These are phyloP conservation scores for Biston betularia DNA, from an alignment of 2,888 invertebrate species.

Conservation along the genomic window DNA sequence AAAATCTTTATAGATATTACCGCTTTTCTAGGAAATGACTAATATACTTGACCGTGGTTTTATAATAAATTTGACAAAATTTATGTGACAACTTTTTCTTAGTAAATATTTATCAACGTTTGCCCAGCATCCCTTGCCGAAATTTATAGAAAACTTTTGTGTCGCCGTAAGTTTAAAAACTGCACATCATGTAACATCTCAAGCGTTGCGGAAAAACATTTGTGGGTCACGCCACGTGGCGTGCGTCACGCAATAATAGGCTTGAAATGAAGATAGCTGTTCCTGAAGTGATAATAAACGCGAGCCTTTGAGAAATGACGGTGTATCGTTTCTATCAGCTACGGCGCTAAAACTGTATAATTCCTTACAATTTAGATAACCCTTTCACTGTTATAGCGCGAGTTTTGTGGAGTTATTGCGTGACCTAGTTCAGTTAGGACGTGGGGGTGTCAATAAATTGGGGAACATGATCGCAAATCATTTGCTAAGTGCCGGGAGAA, in stretches of 20 bases:
- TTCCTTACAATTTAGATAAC: constrained; percentile 44
- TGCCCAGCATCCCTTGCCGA: too few species aligned
- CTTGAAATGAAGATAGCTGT: constrained; percentile 60
- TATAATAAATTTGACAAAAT: too few species aligned
- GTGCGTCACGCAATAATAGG: constrained; percentile 64
- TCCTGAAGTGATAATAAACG: constrained; percentile 60
- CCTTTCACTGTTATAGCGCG: constrained; percentile 30
- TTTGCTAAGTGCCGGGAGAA: constrained; percentile 15
- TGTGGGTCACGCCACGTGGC: constrained; percentile 60
- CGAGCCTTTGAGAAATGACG: constrained; percentile 53
- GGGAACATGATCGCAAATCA: constrained; percentile 24
- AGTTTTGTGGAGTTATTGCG: constrained; percentile 31
- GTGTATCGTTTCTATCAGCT: constrained; percentile 49
- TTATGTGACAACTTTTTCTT: too few species aligned
- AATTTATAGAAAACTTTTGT: too few species aligned
- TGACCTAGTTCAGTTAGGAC: constrained; percentile 28
- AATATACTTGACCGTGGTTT: too few species aligned
- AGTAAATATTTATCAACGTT: too few species aligned
- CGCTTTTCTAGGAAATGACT: too few species aligned
- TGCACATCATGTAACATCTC: constrained; percentile 24
- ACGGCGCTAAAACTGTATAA: constrained; percentile 55
- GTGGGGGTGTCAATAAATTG: constrained; percentile 20
- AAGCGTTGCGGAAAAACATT: constrained; percentile 33
- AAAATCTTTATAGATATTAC: too few species aligned
- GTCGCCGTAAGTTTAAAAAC: constrained; percentile 2